Evolutionary conservation across 2,113 vertebrate genomes (phyloP).

Genomic region (Probosciger aterrimus): DNA sequence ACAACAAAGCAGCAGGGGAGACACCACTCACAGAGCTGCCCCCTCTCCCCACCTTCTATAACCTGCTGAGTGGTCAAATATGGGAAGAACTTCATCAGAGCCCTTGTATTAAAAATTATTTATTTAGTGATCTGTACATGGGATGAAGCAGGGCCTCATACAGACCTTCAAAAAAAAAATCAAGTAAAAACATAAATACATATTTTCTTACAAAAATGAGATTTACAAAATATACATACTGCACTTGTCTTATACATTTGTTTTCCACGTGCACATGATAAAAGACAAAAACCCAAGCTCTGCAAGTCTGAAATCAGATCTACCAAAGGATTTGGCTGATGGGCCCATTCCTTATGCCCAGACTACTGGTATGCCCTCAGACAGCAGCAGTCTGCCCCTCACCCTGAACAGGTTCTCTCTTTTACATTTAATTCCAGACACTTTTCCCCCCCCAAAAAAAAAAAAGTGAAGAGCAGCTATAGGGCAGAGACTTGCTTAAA

Average conservation of each 20-base stretch:
- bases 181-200: conserved; percentile 92
- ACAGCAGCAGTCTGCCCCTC: not conserved
- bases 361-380: not conserved
- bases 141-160: conserved; percentile 79
- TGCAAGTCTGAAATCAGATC: conserved; percentile 28
- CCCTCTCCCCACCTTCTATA: not conserved
- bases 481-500: conserved; percentile 38
- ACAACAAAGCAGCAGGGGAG: not conserved
- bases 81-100: not conserved
- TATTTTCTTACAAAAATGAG: conserved; percentile 85
- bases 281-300: conserved; percentile 61
- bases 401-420: not conserved
- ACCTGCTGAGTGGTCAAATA: not conserved
- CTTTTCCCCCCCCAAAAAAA: not conserved
- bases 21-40: not conserved
- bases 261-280: conserved; percentile 64
- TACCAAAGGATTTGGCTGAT: conserved; percentile 35
- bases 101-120: conserved; percentile 78
- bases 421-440: not conserved
- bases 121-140: conserved; percentile 89
- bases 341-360: conserved; percentile 19
- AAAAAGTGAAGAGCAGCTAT: conserved; percentile 22
- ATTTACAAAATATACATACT: conserved; percentile 90
- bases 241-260: conserved; percentile 71
- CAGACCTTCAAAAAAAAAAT: conserved; percentile 73